Base-by-base conservation (phyloP, 2,113 vertebrate genomes). In the Phrynosoma platyrhinos region DNA sequence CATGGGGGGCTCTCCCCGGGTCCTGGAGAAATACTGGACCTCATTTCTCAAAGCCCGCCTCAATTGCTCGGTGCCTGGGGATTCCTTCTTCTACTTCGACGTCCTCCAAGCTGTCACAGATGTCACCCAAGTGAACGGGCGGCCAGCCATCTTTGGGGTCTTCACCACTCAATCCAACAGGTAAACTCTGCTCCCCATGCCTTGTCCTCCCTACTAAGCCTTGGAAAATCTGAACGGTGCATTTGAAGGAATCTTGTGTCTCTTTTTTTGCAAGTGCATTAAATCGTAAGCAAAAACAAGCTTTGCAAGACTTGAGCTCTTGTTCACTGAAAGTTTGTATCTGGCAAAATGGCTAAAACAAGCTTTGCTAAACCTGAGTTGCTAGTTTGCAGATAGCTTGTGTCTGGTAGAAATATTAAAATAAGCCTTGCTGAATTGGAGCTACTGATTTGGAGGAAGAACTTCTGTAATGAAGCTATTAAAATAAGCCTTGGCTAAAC, bases 11-110 rank as follows among this genome's bases (percentile, higher is more conserved):
- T 99, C 99, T 0, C 98, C 98, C 0, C 94, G 99, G 75, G 98
- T 98, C 79, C 96, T 99, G 92, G 98, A 99, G 87, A 97, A 98
- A 4, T 98, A 99, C 91, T 99, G 99, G 99, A 99, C 98, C 0
- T 99, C 98, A 0, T 99, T 99, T 95, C 97, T 99, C 79, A 99
- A 99, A 94, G 97, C 98, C 4, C 97, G 99, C 69, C 97, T 99
- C 86, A 98, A 98, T 93, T 99, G 99, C 93, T 98, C 98, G 0
- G 96, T 99, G 2, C 98, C 98, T 0, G 98, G 98, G 0, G 98
- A 99, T 72, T 97, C 98, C 4, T 93, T 97, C 94, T 99, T 99
- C 96, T 98, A 99, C 95, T 99, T 99, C 1, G 98, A 99, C 0
- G 98, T 98, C 6, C 97, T 99, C 88, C 98, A 99, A 95, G 98